Percentiles rank a stretch among this genome's conserved stretches.
phyloP scores from a whole-genome alignment of 2,888 invertebrate species.

The Ornithoptera priamus region DNA sequence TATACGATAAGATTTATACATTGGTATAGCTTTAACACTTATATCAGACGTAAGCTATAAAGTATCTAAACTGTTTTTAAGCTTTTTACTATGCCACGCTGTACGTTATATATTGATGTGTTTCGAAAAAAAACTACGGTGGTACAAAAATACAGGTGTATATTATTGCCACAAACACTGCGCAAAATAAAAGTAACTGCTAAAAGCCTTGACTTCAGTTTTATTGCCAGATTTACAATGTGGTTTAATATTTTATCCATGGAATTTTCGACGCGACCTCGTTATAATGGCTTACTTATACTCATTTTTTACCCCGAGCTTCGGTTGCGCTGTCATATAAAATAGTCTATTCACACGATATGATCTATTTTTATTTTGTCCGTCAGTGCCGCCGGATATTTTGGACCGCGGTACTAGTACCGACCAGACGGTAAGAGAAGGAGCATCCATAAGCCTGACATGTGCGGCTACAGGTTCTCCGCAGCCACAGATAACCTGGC shows the following conservation, averaged over 20 bases:
- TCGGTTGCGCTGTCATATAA: constrained; percentile 15
- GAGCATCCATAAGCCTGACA: constrained; percentile 89
- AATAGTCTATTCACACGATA: constrained; percentile 27
- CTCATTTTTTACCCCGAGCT: constrained; percentile 20
- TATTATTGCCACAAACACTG: constrained; percentile 12
- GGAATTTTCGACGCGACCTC: constrained; percentile 27
- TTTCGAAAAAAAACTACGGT: not conserved
- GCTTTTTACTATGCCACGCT: not conserved
- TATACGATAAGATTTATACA: too few relatives aligned
- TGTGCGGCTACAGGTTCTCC: constrained; percentile 96
- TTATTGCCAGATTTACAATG: constrained; percentile 26
- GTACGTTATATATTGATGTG: not conserved
- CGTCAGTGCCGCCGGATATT: constrained; percentile 90
- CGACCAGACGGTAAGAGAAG: constrained; percentile 92
- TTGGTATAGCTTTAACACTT: not conserved
- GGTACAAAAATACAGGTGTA: constrained; percentile 9
- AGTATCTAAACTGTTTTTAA: not conserved
- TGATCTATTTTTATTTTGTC: constrained; percentile 30
- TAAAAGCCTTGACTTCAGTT: constrained; percentile 24
- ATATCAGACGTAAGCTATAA: not conserved
- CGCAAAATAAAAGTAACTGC: constrained; percentile 19
- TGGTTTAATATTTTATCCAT: constrained; percentile 26
- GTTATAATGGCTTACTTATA: constrained; percentile 27
- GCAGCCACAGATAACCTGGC: constrained; percentile 92
- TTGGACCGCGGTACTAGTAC: constrained; percentile 90